A percentile compares a stretch with the other conserved stretches of the same genome.
phyloP scores from a whole-genome alignment of 2,113 vertebrate species.

The Himantopus leucocephalus region DNA sequence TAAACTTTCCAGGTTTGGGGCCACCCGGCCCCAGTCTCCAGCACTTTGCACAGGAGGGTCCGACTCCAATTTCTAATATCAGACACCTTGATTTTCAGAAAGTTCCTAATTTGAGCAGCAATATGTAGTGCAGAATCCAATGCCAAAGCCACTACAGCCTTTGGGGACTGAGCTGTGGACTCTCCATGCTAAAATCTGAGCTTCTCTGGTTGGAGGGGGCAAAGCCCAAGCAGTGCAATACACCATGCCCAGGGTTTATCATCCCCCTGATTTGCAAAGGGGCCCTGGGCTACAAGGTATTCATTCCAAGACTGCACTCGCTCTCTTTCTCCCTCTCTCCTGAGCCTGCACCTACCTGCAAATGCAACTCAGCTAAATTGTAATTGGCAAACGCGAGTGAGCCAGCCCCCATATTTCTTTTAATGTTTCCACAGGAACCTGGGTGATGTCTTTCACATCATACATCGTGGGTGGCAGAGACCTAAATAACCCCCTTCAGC shows the following conservation, averaged over 20 bases:
- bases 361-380: conserved; percentile 21
- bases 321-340: not conserved
- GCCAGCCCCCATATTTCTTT: conserved; percentile 25
- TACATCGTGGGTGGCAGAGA: conserved; percentile 46
- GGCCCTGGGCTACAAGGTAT: not conserved
- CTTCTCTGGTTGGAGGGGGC: not conserved
- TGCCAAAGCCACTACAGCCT: not conserved
- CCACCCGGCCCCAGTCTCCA: not conserved
- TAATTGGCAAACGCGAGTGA: not conserved
- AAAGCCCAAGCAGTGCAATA: not conserved
- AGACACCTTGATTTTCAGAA: not conserved
- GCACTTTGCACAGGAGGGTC: not conserved
- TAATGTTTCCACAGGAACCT: conserved; percentile 18
- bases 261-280: not conserved
- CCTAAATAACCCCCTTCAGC: conserved; percentile 35
- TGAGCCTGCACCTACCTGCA: conserved; percentile 60
- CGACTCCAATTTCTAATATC: rapidly evolving
- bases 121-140: rapidly evolving
- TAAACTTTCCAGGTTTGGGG: not conserved
- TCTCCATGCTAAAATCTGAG: not conserved
- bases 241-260: not conserved
- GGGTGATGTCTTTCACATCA: conserved; percentile 32
- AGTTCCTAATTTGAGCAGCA: not conserved
- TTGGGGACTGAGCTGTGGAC: not conserved
- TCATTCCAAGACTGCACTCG: not conserved